These are phyloP conservation scores for Oedothorax gibbosus DNA, from an alignment of 1,140 invertebrate genomes.

Conservation along the genomic window DNA sequence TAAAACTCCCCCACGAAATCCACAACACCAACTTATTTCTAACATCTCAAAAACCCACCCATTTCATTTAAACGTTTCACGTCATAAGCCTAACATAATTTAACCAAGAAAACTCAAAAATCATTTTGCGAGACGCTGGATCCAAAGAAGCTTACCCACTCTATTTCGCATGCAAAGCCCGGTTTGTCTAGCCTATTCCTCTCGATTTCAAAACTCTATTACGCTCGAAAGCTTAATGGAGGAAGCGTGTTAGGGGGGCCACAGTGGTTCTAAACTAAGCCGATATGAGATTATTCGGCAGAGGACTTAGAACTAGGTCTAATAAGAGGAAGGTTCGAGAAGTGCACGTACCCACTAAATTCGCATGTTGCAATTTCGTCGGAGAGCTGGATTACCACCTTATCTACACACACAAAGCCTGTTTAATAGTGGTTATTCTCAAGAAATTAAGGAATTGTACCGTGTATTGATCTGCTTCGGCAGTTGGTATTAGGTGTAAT, in stretches of 20 bases:
- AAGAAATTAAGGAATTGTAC: constrained; percentile 26
- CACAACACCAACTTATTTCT: no score
- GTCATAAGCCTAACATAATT: no score
- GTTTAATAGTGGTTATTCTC: constrained; percentile 50
- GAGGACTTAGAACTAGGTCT: constrained; percentile 49
- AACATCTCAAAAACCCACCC: no score
- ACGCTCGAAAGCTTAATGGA: constrained; percentile 48
- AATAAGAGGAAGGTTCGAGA: constrained; percentile 37
- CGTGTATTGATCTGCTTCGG: no score
- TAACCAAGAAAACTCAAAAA: neutral
- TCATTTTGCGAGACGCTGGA: constrained; percentile 21
- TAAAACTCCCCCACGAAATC: no score
- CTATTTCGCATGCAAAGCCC: constrained; percentile 38
- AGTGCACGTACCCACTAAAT: constrained; percentile 34
- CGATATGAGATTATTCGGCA: constrained; percentile 49
- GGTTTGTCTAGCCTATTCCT: neutral
- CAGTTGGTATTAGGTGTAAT: no score
- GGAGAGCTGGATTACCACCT: constrained; percentile 56
- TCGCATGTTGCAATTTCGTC: constrained; percentile 45
- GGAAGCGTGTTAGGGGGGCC: constrained; percentile 36
- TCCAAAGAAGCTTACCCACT: constrained; percentile 28
- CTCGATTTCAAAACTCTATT: constrained; percentile 46
- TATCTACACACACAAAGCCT: constrained; percentile 44
- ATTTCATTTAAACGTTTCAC: no score
- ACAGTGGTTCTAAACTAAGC: constrained; percentile 40